phyloP scores from a whole-genome alignment of 2,797 vertebrate genomes.

The Parambassis ranga region DNA sequence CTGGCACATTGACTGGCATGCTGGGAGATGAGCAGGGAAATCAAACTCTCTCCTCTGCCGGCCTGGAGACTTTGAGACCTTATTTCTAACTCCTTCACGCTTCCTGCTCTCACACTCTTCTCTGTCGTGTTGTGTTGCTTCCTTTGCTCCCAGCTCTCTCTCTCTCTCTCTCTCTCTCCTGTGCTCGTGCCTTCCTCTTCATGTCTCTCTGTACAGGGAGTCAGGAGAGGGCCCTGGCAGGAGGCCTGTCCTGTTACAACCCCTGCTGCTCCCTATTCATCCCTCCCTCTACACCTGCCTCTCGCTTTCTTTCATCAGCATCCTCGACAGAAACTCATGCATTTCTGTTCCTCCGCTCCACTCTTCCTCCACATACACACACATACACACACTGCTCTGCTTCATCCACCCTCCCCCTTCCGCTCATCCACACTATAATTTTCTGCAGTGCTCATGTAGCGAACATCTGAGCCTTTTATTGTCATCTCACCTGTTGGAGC shows the following conservation, averaged over 20 bases:
- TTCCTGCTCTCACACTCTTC: conserved; percentile 17
- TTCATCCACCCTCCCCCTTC: neutral
- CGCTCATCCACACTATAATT: neutral
- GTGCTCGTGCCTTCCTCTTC: neutral
- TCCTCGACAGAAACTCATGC: neutral
- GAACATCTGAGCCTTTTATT: conserved; percentile 12
- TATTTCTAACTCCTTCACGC: conserved; percentile 15
- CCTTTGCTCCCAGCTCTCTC: neutral
- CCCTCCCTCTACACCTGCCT: neutral
- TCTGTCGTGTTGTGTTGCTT: neutral
- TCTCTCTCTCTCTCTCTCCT: neutral
- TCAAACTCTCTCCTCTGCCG: neutral
- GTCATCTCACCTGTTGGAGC: conserved; percentile 12
- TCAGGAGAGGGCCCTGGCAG: neutral
- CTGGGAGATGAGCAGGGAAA: conserved; percentile 11
- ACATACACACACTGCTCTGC: neutral
- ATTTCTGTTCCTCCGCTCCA: conserved; percentile 1
- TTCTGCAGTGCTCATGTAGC: neutral
- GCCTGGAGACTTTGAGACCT: conserved; percentile 18
- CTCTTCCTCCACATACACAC: neutral
- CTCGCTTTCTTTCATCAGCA: neutral
- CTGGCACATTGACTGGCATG: conserved; percentile 12
- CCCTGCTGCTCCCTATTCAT: conserved; percentile 15
- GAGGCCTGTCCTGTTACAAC: conserved; percentile 20
- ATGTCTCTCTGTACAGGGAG: neutral